Base-by-base conservation (phyloP, 1,140 invertebrate species). In the Globodera ellingtonae region DNA sequence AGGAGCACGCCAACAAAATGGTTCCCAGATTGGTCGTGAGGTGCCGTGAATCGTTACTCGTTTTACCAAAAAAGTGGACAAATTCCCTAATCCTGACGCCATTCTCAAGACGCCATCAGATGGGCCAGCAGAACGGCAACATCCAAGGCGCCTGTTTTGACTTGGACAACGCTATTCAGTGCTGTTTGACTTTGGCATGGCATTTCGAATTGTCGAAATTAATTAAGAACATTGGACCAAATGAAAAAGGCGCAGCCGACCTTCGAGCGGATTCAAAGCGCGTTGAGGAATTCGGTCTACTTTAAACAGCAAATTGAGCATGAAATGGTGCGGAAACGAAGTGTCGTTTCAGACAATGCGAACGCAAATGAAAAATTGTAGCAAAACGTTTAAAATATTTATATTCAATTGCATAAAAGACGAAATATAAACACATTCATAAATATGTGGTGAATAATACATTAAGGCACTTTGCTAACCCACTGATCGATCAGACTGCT, bases 221-320 rank as follows among this genome's bases (percentile, higher is more conserved):
- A 56, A 86, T 81, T 73, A 84, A 91, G 90, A 85, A 90, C 90
- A 24, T 87, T 91, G 6, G 88, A 90, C 62, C 82, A 81, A 13
- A 90, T 91, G 88, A 88, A 90, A 80, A 86, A 84, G 50, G 89
- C 90, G 56, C 81, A 81, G 47, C 80, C 84, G 35, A 89, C 90
- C 78, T 91, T 91, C 81, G 87, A 90, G 21, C 89, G 89, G 35
- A 89, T 91, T 47, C 89, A 91, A 71, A 90, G 91, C 75, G 79
- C 90, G 35, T 78, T 91, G 66, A 89, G 90, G 75, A 90, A 90
- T 85, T 88, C 90, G 73, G 90, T 91, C 86, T 91, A 90, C 82
- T 90, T 90, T 85, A 91, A 91, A 79, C 90, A 91, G 79, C 90
- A 91, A 83, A 87, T 91, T 48, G 89, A 90, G 65, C 90, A 91